Percentiles rank a stretch among this genome's conserved stretches.
Evolutionary conservation across 2,888 invertebrate species (phyloP).

Genomic region (Cataglyphis altisquamis): DNA sequence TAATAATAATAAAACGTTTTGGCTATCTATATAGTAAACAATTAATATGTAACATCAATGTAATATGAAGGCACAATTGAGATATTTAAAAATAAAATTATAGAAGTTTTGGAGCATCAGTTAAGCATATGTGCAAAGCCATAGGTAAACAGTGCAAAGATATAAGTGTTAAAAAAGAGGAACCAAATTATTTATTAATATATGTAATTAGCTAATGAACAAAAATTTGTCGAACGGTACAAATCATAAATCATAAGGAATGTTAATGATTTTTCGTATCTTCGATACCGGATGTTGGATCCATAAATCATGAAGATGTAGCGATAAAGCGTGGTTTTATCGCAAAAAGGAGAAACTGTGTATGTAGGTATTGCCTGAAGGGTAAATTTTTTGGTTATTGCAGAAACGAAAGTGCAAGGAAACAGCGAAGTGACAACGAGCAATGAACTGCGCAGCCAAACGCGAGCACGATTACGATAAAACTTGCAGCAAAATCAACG

Average conservation of each 20-base stretch:
- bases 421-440: constrained; percentile 68
- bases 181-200: constrained; percentile 35
- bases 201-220: constrained; percentile 66
- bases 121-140: neutral
- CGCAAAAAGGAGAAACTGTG: constrained; percentile 57
- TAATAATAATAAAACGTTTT: neutral
- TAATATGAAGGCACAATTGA: neutral
- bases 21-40: neutral
- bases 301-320: constrained; percentile 27
- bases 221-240: constrained; percentile 62
- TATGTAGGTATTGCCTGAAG: constrained; percentile 44
- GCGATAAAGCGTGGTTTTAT: constrained; percentile 64
- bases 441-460: constrained; percentile 47
- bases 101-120: neutral
- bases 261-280: constrained; percentile 14
- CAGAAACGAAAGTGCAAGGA: constrained; percentile 31
- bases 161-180: neutral
- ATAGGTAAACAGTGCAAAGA: neutral
- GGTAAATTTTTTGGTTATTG: constrained; percentile 74
- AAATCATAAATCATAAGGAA: constrained; percentile 46
- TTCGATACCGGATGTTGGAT: constrained; percentile 21
- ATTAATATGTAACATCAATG: constrained; percentile 11
- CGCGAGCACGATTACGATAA: constrained; percentile 47
- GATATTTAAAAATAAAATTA: neutral
- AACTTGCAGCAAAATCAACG: constrained; percentile 63